Conservation (phyloP, 2,888 invertebrate species). For the Campoletis raptor region DNA sequence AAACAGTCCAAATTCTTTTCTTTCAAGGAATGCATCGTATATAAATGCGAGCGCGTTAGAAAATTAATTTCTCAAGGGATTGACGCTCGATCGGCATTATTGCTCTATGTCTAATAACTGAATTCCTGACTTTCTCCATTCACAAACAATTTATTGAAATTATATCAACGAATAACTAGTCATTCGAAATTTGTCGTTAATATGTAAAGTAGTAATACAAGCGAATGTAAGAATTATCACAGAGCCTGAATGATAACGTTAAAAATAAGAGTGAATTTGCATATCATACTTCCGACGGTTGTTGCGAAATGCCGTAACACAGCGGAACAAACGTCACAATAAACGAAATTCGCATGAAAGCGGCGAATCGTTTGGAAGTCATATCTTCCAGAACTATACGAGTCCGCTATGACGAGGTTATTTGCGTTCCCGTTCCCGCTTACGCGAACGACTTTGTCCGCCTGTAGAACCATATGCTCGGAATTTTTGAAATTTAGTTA, state of each 20-base stretch:
- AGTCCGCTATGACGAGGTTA: conserved; percentile 47
- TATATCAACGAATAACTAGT: too few relatives aligned
- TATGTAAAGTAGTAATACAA: neutral
- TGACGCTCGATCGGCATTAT: too few relatives aligned
- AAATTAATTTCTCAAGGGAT: too few relatives aligned
- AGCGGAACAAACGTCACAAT: conserved; percentile 61
- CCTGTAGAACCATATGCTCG: conserved; percentile 60
- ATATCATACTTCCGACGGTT: conserved; percentile 64
- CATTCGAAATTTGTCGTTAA: neutral
- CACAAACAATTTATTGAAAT: too few relatives aligned
- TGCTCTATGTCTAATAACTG: too few relatives aligned
- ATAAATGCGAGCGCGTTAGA: too few relatives aligned
- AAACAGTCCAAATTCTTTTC: too few relatives aligned
- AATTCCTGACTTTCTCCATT: too few relatives aligned
- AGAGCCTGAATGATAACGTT: neutral
- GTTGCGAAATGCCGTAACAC: conserved; percentile 66
- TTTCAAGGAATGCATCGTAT: too few relatives aligned
- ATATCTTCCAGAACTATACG: conserved; percentile 38
- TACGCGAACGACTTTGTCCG: conserved; percentile 38
- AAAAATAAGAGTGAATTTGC: conserved; percentile 11
- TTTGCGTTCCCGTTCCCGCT: conserved; percentile 35
- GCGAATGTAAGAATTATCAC: too few relatives aligned
- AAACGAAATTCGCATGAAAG: conserved; percentile 39
- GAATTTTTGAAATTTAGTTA: neutral
- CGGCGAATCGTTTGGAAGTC: conserved; percentile 45